phyloP scores from a whole-genome alignment of 1,140 invertebrate species.

The Bombus picipes region DNA sequence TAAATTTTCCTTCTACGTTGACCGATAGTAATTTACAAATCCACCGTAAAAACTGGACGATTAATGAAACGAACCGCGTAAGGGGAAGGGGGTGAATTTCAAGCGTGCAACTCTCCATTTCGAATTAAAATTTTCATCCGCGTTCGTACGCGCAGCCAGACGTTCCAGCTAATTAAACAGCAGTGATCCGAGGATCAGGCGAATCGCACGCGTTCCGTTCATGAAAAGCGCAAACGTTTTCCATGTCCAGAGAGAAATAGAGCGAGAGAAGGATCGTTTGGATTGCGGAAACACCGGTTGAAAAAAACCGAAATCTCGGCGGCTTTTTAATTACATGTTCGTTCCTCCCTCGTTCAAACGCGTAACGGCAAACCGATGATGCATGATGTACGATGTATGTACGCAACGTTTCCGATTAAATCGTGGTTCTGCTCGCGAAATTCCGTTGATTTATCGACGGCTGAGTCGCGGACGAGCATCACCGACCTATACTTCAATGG shows the following conservation, averaged over 20 bases:
- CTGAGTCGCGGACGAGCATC: not conserved
- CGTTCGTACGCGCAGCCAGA: not conserved
- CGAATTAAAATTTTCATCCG: conserved; percentile 26
- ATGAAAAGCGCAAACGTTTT: not conserved
- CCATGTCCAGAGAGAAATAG: not conserved
- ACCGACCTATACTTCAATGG: not conserved
- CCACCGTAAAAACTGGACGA: not conserved
- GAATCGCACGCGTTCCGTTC: not conserved
- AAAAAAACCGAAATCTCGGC: conserved; percentile 16
- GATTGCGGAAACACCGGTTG: not conserved
- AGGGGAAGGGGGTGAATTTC: not conserved
- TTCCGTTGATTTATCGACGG: conserved; percentile 26
- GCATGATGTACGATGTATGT: conserved; percentile 14
- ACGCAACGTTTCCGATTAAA: conserved; percentile 21
- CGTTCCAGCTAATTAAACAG: conserved; percentile 14
- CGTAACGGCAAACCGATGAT: conserved; percentile 14
- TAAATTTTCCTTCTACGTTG: not conserved
- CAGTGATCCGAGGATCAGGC: not conserved
- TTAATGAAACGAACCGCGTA: not conserved
- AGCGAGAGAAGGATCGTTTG: not conserved
- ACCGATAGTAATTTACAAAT: not conserved
- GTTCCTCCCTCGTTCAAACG: not conserved
- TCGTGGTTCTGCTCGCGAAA: conserved; percentile 1
- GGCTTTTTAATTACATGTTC: conserved; percentile 30
- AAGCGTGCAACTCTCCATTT: not conserved